phyloP scores from a whole-genome alignment of 2,113 vertebrate species.

The Melanotaenia duboulayi region DNA sequence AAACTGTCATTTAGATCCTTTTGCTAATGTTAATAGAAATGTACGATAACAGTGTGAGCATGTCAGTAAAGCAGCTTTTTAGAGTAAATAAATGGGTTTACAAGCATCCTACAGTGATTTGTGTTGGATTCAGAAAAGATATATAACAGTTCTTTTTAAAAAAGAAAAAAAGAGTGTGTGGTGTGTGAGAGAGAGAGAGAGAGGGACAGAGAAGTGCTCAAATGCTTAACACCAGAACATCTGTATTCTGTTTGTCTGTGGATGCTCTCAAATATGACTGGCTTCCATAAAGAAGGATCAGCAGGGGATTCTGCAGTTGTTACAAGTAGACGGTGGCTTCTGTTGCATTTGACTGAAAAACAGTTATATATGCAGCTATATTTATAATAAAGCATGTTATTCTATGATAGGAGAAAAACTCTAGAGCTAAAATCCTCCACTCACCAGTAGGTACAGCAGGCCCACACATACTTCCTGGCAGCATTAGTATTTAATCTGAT shows the following conservation, averaged over 20 bases:
- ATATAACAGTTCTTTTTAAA: too few species aligned
- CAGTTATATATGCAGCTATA: slow-evolving; percentile 7
- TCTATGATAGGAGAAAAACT: not conserved
- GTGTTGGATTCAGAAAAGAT: too few species aligned
- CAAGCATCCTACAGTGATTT: not conserved
- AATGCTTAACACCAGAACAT: not conserved
- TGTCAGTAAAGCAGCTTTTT: not conserved
- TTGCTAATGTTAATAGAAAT: not conserved
- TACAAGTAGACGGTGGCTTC: not conserved
- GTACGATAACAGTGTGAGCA: not conserved
- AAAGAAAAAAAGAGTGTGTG: too few species aligned
- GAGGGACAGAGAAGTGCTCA: not conserved
- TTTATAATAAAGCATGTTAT: not conserved
- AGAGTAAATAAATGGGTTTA: too few species aligned
- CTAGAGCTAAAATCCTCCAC: not conserved
- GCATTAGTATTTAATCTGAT: not conserved
- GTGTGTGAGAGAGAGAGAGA: too few species aligned
- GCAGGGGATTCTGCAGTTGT: not conserved
- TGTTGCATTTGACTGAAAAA: not conserved
- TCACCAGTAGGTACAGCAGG: not conserved
- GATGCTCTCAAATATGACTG: slow-evolving; percentile 19
- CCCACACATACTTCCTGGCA: not conserved
- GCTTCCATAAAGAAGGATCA: not conserved
- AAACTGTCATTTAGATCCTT: not conserved
- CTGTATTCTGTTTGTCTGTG: slow-evolving; percentile 9